Conservation (phyloP, 1,140 invertebrate genomes). For the Homarus americanus region DNA sequence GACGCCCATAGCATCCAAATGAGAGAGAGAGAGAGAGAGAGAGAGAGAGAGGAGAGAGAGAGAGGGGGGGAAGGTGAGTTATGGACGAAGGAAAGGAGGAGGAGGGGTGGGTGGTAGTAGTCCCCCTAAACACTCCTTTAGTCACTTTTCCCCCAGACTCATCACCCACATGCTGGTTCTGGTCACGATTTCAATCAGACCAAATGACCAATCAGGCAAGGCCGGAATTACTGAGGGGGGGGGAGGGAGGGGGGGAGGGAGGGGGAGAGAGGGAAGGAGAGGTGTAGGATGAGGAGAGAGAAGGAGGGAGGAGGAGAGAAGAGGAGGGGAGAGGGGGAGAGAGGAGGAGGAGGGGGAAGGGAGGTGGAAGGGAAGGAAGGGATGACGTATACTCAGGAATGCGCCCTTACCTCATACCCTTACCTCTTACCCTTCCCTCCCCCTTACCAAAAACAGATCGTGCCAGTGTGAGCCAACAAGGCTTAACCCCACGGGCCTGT, state of each 20-base stretch:
- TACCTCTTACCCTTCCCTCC: too few relatives aligned
- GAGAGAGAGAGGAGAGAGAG: not conserved
- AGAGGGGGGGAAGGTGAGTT: not conserved
- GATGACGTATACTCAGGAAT: too few relatives aligned
- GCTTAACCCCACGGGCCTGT: too few relatives aligned
- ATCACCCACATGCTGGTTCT: slow-evolving; percentile 1
- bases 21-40: not conserved
- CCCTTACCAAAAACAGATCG: too few relatives aligned
- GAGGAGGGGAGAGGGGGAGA: not conserved
- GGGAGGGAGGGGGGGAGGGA: not conserved
- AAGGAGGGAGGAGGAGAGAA: not conserved
- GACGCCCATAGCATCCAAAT: too few relatives aligned
- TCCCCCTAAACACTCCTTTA: too few relatives aligned
- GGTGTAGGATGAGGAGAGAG: not conserved
- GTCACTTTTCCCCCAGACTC: too few relatives aligned
- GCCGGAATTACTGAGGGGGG: slow-evolving; percentile 21
- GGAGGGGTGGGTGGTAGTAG: too few relatives aligned
- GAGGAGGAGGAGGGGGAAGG: not conserved
- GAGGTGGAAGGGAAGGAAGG: not conserved
- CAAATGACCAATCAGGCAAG: slow-evolving; percentile 35
- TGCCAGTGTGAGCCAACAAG: too few relatives aligned
- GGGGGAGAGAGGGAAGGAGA: not conserved
- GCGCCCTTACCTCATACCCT: too few relatives aligned
- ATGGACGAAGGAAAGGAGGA: not conserved
- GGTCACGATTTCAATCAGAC: slow-evolving; percentile 44